A percentile compares a stretch with the other conserved stretches of the same genome.
phyloP scores from a whole-genome alignment of 2,888 invertebrate species.

The Choristoneura rosaceana region DNA sequence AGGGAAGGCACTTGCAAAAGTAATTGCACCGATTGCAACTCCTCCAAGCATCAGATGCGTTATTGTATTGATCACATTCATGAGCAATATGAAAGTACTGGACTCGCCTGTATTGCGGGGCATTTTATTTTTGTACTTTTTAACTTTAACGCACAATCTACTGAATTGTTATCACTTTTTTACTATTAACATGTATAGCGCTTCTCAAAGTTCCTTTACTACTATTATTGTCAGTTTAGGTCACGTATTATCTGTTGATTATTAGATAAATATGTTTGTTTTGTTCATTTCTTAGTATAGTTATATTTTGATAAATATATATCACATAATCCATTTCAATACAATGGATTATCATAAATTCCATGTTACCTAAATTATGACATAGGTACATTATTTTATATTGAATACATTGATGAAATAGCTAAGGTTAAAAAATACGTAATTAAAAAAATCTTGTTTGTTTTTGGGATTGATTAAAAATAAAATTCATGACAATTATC shows the following conservation, averaged over 20 bases:
- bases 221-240: neutral
- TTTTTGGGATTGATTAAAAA: neutral
- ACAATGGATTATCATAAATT: too few relatives aligned
- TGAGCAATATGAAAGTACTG: constrained; percentile 44
- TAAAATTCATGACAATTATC: neutral
- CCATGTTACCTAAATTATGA: too few relatives aligned
- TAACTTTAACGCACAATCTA: neutral
- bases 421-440: too few relatives aligned
- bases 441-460: too few relatives aligned
- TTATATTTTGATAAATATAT: neutral
- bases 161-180: neutral
- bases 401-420: too few relatives aligned
- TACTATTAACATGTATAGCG: neutral
- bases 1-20: constrained; percentile 42
- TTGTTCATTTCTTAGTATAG: neutral
- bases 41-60: constrained; percentile 59
- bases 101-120: constrained; percentile 16
- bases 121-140: constrained; percentile 18
- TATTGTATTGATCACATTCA: constrained; percentile 53
- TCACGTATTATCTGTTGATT: neutral
- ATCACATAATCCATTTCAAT: neutral
- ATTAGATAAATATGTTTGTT: constrained; percentile 13
- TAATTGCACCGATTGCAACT: constrained; percentile 53
- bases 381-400: too few relatives aligned
- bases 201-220: neutral